Conservation (phyloP, 2,888 invertebrate species). For the Teleiodes luculella region DNA sequence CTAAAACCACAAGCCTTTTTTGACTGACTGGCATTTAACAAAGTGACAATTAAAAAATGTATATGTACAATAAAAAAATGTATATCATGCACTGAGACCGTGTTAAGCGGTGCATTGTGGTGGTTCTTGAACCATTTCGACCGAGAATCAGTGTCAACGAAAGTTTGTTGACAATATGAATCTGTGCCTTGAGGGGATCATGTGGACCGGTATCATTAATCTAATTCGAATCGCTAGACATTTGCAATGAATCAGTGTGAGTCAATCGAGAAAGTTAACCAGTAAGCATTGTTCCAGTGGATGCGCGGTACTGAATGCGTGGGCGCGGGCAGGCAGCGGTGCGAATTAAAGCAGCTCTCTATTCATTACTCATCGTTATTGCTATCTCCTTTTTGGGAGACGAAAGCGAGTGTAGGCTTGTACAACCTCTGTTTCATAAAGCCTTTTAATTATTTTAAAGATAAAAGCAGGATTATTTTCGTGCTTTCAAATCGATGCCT, state of each 20-base stretch:
- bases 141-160: conserved; percentile 35
- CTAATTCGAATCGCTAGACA: conserved; percentile 66
- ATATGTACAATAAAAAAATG: background rate
- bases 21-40: conserved; percentile 8
- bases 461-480: conserved; percentile 40
- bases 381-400: conserved; percentile 71
- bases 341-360: conserved; percentile 77
- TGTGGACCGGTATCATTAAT: conserved; percentile 61
- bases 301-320: conserved; percentile 63
- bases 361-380: conserved; percentile 78
- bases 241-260: conserved; percentile 72
- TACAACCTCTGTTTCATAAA: conserved; percentile 42
- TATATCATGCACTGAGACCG: background rate
- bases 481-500: conserved; percentile 48
- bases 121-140: background rate
- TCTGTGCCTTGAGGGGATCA: conserved; percentile 47
- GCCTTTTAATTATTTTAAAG: conserved; percentile 44
- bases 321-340: conserved; percentile 61
- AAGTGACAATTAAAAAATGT: conserved; percentile 1
- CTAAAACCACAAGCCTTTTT: conserved; percentile 25
- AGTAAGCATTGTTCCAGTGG: conserved; percentile 77
- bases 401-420: conserved; percentile 73
- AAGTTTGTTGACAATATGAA: conserved; percentile 50
- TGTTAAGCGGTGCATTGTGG: background rate
- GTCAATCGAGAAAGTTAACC: conserved; percentile 78